Percentiles rank a stretch among this genome's conserved stretches.
Conservation (phyloP, 2,113 vertebrate species). For the Camelus bactrianus region DNA sequence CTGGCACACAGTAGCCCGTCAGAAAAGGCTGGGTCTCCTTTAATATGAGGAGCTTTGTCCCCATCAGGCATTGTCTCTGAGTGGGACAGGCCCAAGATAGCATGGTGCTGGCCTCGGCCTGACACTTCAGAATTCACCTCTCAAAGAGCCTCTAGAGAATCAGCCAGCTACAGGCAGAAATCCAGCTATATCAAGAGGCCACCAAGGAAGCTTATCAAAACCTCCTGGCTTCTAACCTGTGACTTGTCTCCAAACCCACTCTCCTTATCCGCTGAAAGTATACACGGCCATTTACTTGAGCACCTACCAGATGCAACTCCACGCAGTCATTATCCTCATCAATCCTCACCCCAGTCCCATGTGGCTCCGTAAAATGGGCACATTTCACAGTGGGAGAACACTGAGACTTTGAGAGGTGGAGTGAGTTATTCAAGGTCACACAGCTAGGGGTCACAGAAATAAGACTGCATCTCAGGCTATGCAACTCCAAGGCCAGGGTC, state of each 20-base stretch:
- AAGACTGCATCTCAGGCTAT: background rate
- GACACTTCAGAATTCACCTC: background rate
- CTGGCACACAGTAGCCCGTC: background rate
- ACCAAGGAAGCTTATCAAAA: background rate
- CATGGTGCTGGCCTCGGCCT: background rate
- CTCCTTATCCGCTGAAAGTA: background rate
- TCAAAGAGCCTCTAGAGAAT: background rate
- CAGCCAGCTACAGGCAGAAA: background rate
- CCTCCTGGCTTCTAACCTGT: background rate
- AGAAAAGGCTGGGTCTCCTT: background rate
- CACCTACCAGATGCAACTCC: background rate
- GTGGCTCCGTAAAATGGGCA: background rate
- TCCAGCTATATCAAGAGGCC: no score
- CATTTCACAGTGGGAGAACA: background rate
- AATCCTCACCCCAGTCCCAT: background rate
- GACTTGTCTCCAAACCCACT: background rate
- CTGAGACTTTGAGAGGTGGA: background rate
- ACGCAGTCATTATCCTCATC: background rate
- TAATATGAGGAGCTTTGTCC: background rate
- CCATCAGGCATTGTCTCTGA: background rate
- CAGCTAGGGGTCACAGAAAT: background rate
- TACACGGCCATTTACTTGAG: background rate
- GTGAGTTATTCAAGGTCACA: background rate
- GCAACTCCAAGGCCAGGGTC: background rate
- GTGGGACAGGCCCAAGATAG: background rate